These are phyloP conservation scores for Isurus oxyrinchus DNA, from an alignment of 2,113 vertebrate genomes.

Conservation along the genomic window DNA sequence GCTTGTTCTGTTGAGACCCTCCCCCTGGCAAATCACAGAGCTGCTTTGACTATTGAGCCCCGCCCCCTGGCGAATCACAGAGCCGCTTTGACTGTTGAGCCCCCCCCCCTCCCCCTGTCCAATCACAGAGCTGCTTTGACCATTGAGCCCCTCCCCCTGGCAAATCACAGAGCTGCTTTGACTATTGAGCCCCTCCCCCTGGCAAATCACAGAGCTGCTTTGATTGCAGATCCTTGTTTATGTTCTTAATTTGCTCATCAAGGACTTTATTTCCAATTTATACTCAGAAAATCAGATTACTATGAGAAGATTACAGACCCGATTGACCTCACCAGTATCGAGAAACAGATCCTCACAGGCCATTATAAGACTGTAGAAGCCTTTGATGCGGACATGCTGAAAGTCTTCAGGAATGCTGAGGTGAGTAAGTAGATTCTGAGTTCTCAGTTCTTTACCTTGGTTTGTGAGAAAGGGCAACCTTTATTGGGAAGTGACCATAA, in stretches of 20 bases:
- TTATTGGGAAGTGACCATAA: background rate
- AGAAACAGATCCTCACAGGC: constrained; percentile 92
- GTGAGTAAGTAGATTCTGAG: constrained; percentile 54
- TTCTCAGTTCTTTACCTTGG: constrained; percentile 24
- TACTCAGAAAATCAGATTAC: constrained; percentile 82
- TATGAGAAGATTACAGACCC: constrained; percentile 97
- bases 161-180: background rate
- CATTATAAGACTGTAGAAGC: constrained; percentile 94
- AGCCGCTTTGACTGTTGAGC: background rate
- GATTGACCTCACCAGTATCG: constrained; percentile 84
- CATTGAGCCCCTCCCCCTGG: background rate
- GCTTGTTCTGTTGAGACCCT: background rate
- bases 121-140: background rate
- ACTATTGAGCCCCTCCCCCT: background rate
- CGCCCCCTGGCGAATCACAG: background rate
- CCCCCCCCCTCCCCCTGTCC: background rate
- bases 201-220: background rate
- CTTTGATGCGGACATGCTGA: constrained; percentile 96
- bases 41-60: background rate
- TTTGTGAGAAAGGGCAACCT: background rate
- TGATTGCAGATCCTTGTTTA: background rate
- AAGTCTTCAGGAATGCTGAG: constrained; percentile 96
- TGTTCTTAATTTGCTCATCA: background rate
- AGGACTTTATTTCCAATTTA: background rate
- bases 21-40: background rate